A percentile compares a stretch with the other conserved stretches of the same genome.
These are phyloP conservation scores for Tetheella fluctuosa DNA, from an alignment of 2,888 invertebrate species.

Conservation along the genomic window DNA sequence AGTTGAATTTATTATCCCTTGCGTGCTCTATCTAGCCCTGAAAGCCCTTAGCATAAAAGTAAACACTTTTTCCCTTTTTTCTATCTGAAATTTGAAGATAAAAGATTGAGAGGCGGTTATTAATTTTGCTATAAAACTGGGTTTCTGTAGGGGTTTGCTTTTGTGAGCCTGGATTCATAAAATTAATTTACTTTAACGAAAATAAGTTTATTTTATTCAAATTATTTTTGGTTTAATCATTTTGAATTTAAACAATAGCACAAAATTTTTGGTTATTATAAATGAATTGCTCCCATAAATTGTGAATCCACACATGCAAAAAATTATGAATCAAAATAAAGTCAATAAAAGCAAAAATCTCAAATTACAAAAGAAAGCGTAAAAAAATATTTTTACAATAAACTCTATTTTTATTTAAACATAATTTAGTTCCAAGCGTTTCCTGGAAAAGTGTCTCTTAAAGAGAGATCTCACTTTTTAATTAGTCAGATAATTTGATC, in stretches of 20 bases:
- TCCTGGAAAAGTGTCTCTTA: conserved; percentile 19
- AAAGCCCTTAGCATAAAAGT: conserved; percentile 6
- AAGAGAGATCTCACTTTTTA: conserved; percentile 26
- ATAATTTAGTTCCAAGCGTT: conserved; percentile 20
- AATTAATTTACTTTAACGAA: background rate
- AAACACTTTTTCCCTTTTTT: conserved; percentile 1
- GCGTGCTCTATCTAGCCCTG: conserved; percentile 26
- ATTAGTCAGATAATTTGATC: conserved; percentile 51
- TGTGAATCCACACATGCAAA: no score
- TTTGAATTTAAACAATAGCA: no score
- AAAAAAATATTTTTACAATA: background rate
- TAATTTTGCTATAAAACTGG: background rate
- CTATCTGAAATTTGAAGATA: conserved; percentile 4
- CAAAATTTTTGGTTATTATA: no score
- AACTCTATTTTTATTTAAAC: background rate
- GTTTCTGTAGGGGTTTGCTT: background rate
- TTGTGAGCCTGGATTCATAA: background rate
- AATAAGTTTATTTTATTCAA: no score
- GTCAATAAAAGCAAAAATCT: background rate
- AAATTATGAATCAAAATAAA: background rate
- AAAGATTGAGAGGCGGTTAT: background rate
- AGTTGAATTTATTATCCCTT: conserved; percentile 29
- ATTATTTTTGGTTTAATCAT: background rate
- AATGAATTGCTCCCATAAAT: no score
- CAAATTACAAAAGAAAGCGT: background rate